Base-by-base conservation (phyloP, 2,888 invertebrate species). In the Thymelicus acteon region DNA sequence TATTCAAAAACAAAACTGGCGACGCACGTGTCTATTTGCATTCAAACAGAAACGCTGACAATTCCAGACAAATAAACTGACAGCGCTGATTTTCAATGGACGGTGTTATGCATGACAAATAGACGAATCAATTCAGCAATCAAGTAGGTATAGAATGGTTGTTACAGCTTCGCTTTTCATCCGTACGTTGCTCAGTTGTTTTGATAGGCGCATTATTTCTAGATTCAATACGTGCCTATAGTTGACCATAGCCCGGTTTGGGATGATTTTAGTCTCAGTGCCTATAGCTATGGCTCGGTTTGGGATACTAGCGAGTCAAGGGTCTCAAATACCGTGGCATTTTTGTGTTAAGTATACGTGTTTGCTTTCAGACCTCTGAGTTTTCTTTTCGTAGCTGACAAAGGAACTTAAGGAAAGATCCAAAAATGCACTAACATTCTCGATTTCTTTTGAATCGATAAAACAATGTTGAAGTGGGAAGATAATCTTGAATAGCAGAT, bases 31-130 rank as follows among this genome's bases (percentile, higher is more conserved):
- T 54, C 40, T 64, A 54, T 54, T 54, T 37, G 48, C 31, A 63
- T 52, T 31, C 66, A 49, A 67, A 57, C 62, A 58, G 57, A 68
- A 54, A 58, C 64, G 64, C 48, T 60, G 70, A 70, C 64, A 65
- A 71, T 65, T 60, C 60, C 39, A 47, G 52, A 65, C 70, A 71
- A 71, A 71, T 71, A 71, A 60, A 60, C 31, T 60, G 47, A 65
- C 70, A 64, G 52, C 52, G 4, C 60, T 71, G 65, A 71, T 71
- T 71, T 71, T 71, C 65, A 71, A 71, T 71, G 60, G 65, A 49
- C 60, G 44, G 65, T 44, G 60, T 71, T 71, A 71, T 71, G 70
- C 70, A 71, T 71, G 65, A 71, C 65, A 71, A 71, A 71, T 60
- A 71, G 65, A 24, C 52, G 31, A 70, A 65, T 71, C 70, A 71